These are phyloP conservation scores for Garrulus glandarius DNA, from an alignment of 2,797 vertebrate genomes.

Conservation along the genomic window DNA sequence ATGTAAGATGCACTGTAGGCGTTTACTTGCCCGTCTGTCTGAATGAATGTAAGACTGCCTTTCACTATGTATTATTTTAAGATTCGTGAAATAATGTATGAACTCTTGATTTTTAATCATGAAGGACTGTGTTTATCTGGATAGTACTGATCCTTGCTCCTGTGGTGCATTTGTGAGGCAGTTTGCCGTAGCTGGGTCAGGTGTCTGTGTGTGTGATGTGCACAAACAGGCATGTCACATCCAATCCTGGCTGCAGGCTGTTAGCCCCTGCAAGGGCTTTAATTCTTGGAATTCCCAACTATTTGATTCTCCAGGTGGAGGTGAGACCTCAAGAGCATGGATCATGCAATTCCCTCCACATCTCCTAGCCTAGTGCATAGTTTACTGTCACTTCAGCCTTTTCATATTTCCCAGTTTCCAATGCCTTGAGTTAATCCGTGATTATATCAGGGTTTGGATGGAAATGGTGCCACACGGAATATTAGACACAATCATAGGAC, in stretches of 20 bases:
- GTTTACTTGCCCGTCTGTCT: background rate
- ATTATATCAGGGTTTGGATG: background rate
- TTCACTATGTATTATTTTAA: background rate
- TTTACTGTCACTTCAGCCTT: background rate
- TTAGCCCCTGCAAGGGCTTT: background rate
- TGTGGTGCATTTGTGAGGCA: background rate
- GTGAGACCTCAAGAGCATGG: background rate
- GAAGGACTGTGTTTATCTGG: background rate
- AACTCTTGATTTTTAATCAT: background rate
- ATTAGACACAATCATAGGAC: background rate
- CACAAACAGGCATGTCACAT: background rate
- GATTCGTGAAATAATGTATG: background rate
- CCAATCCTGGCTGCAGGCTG: background rate
- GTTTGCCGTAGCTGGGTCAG: background rate
- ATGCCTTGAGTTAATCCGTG: background rate
- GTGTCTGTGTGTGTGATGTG: background rate
- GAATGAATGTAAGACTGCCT: constrained; percentile 3
- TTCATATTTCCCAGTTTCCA: background rate
- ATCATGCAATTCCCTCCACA: background rate
- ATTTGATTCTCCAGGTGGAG: background rate
- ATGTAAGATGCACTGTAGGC: constrained; percentile 7
- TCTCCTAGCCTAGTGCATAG: background rate
- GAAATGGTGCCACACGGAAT: background rate
- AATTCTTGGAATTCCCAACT: background rate
- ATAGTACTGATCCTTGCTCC: background rate